A percentile compares a stretch with the other conserved stretches of the same genome.
Evolutionary conservation across 2,888 invertebrate species (phyloP).

Genomic region (Apamea monoglypha): DNA sequence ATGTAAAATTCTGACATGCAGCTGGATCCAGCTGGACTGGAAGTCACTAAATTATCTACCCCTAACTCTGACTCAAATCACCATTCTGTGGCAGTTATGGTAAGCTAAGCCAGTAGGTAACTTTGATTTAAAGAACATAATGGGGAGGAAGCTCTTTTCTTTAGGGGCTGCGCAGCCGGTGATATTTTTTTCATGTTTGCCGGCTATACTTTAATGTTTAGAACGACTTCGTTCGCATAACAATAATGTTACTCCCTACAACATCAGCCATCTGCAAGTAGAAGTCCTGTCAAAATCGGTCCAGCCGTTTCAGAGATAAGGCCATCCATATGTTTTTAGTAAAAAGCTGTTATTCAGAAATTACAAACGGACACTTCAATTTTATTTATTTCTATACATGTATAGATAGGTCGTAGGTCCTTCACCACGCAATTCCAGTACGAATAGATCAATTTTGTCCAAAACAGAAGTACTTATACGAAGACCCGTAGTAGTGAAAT

Average conservation of each 20-base stretch:
- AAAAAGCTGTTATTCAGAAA: too few species aligned
- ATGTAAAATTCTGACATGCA: neutral
- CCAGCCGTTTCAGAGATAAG: too few species aligned
- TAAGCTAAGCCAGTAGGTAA: neutral
- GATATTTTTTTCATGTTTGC: neutral
- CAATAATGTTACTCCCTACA: too few species aligned
- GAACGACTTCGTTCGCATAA: too few species aligned
- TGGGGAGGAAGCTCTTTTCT: neutral
- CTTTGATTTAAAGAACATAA: neutral
- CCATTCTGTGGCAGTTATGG: neutral
- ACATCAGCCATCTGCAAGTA: too few species aligned
- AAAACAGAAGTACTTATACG: neutral
- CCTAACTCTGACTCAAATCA: neutral
- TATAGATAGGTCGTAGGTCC: neutral
- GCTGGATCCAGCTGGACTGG: neutral
- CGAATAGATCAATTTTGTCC: neutral
- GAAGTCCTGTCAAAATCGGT: too few species aligned
- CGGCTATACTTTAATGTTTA: neutral
- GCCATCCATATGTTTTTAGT: too few species aligned
- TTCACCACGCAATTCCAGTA: neutral
- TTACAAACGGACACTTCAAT: too few species aligned
- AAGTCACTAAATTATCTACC: neutral
- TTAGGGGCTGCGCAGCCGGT: too few species aligned
- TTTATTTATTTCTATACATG: neutral
- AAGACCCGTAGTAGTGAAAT: slow-evolving; percentile 23